These are phyloP conservation scores for Pristionchus exspectatus DNA, from an alignment of 2,888 invertebrate species.

Conservation along the genomic window DNA sequence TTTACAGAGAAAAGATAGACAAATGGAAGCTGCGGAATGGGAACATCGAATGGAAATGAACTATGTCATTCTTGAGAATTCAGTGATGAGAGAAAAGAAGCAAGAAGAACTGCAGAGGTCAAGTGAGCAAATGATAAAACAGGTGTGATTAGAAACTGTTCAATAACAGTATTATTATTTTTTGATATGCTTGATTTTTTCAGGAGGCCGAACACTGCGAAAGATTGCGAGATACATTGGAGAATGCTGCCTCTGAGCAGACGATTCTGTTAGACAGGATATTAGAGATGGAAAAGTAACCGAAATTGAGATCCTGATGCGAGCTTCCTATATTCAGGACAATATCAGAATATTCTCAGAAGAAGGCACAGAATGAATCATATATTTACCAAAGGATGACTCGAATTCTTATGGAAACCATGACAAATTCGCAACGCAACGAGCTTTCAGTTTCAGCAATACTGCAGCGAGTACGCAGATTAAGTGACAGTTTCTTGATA, in stretches of 20 bases:
- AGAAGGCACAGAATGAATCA: not conserved
- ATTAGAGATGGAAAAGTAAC: not conserved
- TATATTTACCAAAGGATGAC: not conserved
- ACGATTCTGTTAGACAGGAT: not conserved
- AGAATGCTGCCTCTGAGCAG: not conserved
- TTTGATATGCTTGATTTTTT: not conserved
- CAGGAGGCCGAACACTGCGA: not conserved
- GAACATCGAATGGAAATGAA: conserved; percentile 4
- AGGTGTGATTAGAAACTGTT: not conserved
- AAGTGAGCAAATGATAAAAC: not conserved
- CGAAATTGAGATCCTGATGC: too few species aligned
- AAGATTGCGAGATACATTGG: not conserved
- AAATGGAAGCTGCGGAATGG: not conserved
- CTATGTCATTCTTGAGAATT: not conserved
- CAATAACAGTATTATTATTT: not conserved
- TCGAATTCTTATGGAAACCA: conserved; percentile 6
- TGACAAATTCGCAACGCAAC: not conserved
- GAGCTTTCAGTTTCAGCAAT: not conserved
- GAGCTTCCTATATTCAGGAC: not conserved
- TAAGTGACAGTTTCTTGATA: not conserved
- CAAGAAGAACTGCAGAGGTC: not conserved
- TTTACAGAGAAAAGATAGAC: not conserved
- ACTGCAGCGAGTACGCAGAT: not conserved
- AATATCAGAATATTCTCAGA: not conserved
- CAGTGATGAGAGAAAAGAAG: too few species aligned